These are phyloP conservation scores for Drosophila mayaguana DNA, from an alignment of 2,888 invertebrate species.

Conservation along the genomic window DNA sequence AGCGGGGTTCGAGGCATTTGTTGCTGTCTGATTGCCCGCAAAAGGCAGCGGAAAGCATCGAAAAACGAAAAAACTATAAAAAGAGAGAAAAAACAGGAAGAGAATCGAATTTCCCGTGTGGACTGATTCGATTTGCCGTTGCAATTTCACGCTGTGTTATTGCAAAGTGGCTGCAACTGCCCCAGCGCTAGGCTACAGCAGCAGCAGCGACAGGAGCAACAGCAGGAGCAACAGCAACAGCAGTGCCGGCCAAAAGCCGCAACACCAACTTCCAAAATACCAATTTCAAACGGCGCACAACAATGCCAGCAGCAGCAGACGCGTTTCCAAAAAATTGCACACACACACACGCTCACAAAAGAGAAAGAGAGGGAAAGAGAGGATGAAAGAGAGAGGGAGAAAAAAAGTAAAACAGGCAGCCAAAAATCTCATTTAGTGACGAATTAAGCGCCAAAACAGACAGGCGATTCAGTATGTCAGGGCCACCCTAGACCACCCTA, in stretches of 20 bases:
- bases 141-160: conserved; percentile 85
- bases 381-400: conserved; percentile 56
- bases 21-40: conserved; percentile 80
- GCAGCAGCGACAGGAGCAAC: conserved; percentile 8
- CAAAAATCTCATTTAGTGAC: conserved; percentile 83
- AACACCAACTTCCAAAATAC: conserved; percentile 46
- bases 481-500: conserved; percentile 28
- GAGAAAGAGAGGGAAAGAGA: neutral
- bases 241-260: conserved; percentile 36
- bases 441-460: conserved; percentile 83
- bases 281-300: conserved; percentile 53
- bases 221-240: neutral
- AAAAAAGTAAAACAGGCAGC: conserved; percentile 20
- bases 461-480: conserved; percentile 76
- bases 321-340: conserved; percentile 15
- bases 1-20: conserved; percentile 58
- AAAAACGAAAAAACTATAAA: neutral
- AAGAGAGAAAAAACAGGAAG: conserved; percentile 26
- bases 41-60: conserved; percentile 53
- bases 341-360: neutral
- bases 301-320: conserved; percentile 36
- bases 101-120: conserved; percentile 84
- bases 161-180: conserved; percentile 82
- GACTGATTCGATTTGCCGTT: conserved; percentile 85
- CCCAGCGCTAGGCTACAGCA: conserved; percentile 20